Evolutionary conservation across 2,797 vertebrate species (phyloP), one percentile per base, ranked within the genome.

Genomic region (Acanthurus leucopareius): DNA sequence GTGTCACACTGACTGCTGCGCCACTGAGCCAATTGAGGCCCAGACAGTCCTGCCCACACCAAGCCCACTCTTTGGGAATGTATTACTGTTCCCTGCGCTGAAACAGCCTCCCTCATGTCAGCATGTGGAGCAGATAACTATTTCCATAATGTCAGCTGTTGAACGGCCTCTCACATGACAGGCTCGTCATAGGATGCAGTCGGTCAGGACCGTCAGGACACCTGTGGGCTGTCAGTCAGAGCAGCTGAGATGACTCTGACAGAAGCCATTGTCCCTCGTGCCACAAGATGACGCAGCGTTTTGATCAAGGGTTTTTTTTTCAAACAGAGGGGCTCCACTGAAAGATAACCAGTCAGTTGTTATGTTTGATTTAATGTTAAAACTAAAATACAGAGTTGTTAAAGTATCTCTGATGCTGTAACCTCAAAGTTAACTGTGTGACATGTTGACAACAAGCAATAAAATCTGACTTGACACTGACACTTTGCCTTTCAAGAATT

Each of bases 71-170:
- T 89, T 84, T 92, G 78, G 91, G 51, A 59, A 35, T 16, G 13
- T 77, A 84, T 77, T 19, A n/a, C 51, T 13, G 5, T 45, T 25
- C 51, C 54, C 13, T 2, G 0, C 45, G 49, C 48, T 53, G 17
- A 48, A 74, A 32, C 51, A n/a, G 15, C 56, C 49, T 14, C 60
- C 65, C 32, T 60, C 48, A 40, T 75, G 49, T 82, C 60, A 53
- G 68, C 40, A 69, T 58, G 77, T 47, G 56, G 66, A 81, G 75
- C 75, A 86, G 77, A 70, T 81, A 83, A 79, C 73, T 71, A 58
- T 89, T 88, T 87, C 62, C 79, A 77, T 80, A 61, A 68, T 77
- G 74, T 88, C 91, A 92, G 93, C 91, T 94, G 91, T 90, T 83
- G 54, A 54, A 73, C 72, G 51, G 3, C 64, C 77, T 73, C 79